Evolutionary conservation across 2,888 invertebrate genomes (phyloP), one percentile per base, ranked within the genome.

Genomic region (Pseudoips prasinana): DNA sequence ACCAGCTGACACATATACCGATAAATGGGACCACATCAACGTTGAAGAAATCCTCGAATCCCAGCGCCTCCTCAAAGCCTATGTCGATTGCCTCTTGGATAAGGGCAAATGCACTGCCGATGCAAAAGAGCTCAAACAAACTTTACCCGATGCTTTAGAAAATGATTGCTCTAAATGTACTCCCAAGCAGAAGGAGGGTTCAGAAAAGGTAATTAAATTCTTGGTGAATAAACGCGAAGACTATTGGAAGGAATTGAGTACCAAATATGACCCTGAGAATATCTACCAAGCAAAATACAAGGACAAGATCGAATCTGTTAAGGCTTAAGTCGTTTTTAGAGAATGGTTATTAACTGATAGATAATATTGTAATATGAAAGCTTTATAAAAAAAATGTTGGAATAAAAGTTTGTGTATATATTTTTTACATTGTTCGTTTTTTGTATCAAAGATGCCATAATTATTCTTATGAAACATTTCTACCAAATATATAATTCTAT

Each of bases 141-240:
- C 90, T 1, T 82, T 95, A 1, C 94, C 94, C 0, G 95, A 95
- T 47, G 95, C 95, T 0, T 68, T 95, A 24, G 89, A 90, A 51
- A 90, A 91, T 19, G 92, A 92, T 29, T 95, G 95, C 72, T 68
- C 77, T 28, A 93, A 93, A 70, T 95, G 95, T 68, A 93, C 92
- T 72, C 48, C 90, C 74, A 91, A 90, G 90, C 89, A 89, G 39
- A 86, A 85, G 43, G 35, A 48, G 1, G 64, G 77, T 0, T 74
- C 93, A 32, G 92, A 93, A 53, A 93, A 92, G 69, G 92, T 95
- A 0, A 90, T 95, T 39, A 90, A 88, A 23, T 91, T 85, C 67
- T 80, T 95, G 38, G 91, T 94, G 20, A 92, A 94, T 53, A 91
- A 94, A 41, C 92, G 92, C 43, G 91, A 91, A 0, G 90, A 91